Conservation (phyloP, 2,888 invertebrate genomes). For the Cacoxenus indagator region DNA sequence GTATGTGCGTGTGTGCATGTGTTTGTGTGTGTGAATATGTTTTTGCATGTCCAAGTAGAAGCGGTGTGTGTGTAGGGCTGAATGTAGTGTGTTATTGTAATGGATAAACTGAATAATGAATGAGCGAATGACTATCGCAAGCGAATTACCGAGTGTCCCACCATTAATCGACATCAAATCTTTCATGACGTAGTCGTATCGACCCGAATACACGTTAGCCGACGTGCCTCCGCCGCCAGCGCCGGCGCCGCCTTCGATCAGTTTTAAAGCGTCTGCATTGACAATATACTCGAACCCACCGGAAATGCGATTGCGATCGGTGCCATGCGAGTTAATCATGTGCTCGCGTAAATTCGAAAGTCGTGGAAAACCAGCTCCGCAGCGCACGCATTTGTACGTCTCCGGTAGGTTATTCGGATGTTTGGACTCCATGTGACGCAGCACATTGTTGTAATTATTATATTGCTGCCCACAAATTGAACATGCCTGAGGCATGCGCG, state of each 20-base stretch:
- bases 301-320: conserved; percentile 64
- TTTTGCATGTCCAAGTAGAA: not conserved
- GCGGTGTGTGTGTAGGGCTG: not conserved
- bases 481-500: conserved; percentile 69
- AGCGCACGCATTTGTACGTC: conserved; percentile 69
- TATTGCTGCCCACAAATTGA: conserved; percentile 70
- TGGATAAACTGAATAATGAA: not conserved
- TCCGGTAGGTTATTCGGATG: conserved; percentile 71
- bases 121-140: not conserved
- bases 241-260: conserved; percentile 51
- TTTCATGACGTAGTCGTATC: conserved; percentile 70
- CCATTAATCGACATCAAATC: conserved; percentile 70
- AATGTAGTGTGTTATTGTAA: not conserved
- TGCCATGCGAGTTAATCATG: conserved; percentile 68
- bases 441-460: conserved; percentile 71
- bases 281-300: conserved; percentile 68
- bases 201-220: conserved; percentile 63
- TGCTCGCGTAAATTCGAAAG: conserved; percentile 70
- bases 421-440: conserved; percentile 71
- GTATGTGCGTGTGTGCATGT: not conserved
- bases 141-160: conserved; percentile 64
- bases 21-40: conserved; percentile 32
- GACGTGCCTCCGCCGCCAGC: conserved; percentile 43
- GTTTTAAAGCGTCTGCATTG: conserved; percentile 66
- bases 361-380: conserved; percentile 68